Percentiles rank a stretch among this genome's conserved stretches.
These are phyloP conservation scores for Rallus crepitans DNA, from an alignment of 2,797 vertebrate genomes.

Conservation along the genomic window DNA sequence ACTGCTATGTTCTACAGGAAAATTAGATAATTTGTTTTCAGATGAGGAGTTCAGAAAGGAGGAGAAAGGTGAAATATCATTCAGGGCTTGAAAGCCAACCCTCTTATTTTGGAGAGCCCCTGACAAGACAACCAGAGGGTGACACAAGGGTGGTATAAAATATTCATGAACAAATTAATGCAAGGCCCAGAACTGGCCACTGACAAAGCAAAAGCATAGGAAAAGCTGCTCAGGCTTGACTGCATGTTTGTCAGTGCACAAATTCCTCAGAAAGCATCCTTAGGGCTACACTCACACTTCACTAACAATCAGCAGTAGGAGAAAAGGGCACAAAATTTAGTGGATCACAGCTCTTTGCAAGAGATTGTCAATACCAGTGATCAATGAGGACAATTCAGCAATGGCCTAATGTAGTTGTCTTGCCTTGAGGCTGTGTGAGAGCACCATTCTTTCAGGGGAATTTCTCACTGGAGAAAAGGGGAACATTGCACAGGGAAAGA, in stretches of 20 bases:
- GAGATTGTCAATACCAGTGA: accelerated
- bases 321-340: background rate
- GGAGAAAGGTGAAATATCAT: background rate
- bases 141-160: accelerated
- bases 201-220: background rate
- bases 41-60: background rate
- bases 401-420: background rate
- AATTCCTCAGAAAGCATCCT: background rate
- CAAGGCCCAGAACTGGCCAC: background rate
- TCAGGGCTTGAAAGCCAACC: background rate
- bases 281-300: background rate
- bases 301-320: background rate
- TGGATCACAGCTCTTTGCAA: background rate
- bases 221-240: background rate
- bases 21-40: background rate
- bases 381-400: background rate
- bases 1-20: background rate
- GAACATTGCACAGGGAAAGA: background rate
- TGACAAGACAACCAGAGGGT: background rate
- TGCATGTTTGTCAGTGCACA: background rate
- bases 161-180: background rate
- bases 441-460: background rate
- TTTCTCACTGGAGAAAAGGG: background rate
- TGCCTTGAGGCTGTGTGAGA: background rate
- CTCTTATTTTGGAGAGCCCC: background rate